Percentiles rank a stretch among this genome's conserved stretches.
Conservation (phyloP, 2,113 vertebrate species). For the Mystacornis crossleyi region DNA sequence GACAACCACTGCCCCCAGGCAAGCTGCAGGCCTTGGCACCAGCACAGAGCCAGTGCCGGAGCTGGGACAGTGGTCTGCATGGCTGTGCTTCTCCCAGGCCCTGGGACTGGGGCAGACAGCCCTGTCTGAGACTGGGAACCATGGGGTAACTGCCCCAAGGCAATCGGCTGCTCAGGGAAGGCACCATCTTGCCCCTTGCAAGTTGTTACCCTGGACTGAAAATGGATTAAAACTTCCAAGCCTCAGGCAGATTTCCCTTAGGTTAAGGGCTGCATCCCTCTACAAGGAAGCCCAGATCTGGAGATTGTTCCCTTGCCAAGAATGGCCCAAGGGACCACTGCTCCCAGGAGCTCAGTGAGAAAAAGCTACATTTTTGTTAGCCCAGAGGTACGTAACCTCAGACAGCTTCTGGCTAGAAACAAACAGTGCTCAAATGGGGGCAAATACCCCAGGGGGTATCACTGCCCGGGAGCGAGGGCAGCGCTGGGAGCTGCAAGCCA, state of each 20-base stretch:
- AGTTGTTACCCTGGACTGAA: background rate
- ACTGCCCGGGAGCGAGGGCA: background rate
- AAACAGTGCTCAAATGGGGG: background rate
- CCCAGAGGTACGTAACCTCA: accelerated
- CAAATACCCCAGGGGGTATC: background rate
- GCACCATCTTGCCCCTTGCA: background rate
- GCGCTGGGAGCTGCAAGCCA: background rate
- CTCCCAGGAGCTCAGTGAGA: background rate
- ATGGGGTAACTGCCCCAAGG: accelerated
- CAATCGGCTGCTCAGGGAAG: accelerated
- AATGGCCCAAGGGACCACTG: background rate
- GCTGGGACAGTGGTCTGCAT: accelerated
- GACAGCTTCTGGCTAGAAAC: background rate
- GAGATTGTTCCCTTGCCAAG: background rate
- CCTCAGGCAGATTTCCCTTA: background rate
- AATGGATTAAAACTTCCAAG: background rate
- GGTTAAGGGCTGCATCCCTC: background rate
- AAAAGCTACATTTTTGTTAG: background rate
- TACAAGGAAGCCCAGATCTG: background rate
- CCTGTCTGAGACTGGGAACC: background rate
- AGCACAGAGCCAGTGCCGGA: background rate
- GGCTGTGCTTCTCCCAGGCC: background rate
- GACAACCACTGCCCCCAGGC: accelerated
- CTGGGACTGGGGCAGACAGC: background rate
- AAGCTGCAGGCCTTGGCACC: background rate